Evolutionary conservation across 2,888 invertebrate species (phyloP).

Genomic region (Yponomeuta cagnagella): DNA sequence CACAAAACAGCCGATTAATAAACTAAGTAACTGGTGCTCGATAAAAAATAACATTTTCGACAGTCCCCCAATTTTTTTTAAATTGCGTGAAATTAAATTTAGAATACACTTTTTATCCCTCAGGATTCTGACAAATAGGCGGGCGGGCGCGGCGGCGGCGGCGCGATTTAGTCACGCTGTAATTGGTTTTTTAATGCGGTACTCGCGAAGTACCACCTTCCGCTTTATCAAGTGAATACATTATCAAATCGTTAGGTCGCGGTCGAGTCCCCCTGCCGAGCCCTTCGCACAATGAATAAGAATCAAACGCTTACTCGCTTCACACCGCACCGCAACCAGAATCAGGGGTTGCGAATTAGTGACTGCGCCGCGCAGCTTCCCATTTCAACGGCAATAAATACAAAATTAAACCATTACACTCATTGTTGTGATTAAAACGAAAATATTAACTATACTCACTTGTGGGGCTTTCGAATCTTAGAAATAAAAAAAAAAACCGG

Average conservation of each 20-base stretch:
- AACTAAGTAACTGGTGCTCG: constrained; percentile 51
- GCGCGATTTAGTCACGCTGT: constrained; percentile 70
- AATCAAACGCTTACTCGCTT: constrained; percentile 64
- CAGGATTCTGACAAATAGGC: constrained; percentile 72
- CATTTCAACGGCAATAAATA: constrained; percentile 66
- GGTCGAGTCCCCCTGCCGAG: constrained; percentile 35
- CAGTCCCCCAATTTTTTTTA: constrained; percentile 60
- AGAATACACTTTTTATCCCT: constrained; percentile 70
- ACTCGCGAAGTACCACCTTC: constrained; percentile 71
- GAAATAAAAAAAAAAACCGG: too few relatives aligned
- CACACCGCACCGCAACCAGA: constrained; percentile 37
- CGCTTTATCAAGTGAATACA: constrained; percentile 75
- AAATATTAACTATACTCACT: constrained; percentile 3
- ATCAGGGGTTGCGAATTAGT: constrained; percentile 63
- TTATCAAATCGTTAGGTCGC: constrained; percentile 73
- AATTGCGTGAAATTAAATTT: constrained; percentile 77
- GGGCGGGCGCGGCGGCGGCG: constrained; percentile 48
- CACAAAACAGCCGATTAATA: constrained; percentile 48
- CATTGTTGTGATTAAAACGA: constrained; percentile 33
- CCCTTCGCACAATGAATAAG: constrained; percentile 66
- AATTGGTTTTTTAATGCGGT: constrained; percentile 75
- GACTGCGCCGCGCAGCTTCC: constrained; percentile 46
- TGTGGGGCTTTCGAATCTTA: too few relatives aligned
- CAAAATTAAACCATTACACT: constrained; percentile 50
- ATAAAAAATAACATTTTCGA: constrained; percentile 57